A percentile compares a stretch with the other conserved stretches of the same genome.
Conservation (phyloP, 2,888 invertebrate genomes). For the Eristalinus aeneus region DNA sequence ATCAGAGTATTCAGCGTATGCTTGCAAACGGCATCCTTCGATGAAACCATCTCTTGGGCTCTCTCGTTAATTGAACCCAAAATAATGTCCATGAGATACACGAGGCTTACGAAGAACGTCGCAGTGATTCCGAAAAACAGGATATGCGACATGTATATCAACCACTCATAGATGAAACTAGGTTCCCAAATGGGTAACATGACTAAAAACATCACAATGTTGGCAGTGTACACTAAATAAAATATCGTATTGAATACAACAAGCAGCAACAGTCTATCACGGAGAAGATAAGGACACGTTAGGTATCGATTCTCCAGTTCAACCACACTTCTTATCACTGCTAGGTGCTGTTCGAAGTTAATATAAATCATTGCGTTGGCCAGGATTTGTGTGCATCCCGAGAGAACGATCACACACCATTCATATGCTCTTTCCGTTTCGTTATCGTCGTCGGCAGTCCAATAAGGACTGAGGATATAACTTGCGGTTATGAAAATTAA, state of each 20-base stretch:
- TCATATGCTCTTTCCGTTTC: neutral
- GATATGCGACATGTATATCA: neutral
- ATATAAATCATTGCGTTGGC: neutral
- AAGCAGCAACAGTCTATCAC: neutral
- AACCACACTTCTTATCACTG: neutral
- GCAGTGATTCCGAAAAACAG: neutral
- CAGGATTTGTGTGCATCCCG: neutral
- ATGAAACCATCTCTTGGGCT: neutral
- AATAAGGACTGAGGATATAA: neutral
- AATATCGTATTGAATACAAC: neutral
- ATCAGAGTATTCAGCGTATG: neutral
- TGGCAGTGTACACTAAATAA: neutral
- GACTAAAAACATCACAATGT: neutral
- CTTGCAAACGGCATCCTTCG: neutral
- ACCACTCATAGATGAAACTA: neutral
- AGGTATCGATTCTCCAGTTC: slow-evolving; percentile 14
- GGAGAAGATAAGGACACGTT: neutral
- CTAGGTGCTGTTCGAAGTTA: neutral
- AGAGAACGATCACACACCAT: neutral
- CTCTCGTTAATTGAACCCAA: neutral
- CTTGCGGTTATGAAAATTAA: neutral
- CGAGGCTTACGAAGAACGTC: slow-evolving; percentile 7
- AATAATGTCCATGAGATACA: neutral
- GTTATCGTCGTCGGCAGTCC: neutral
- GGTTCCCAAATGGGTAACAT: neutral